Evolutionary conservation across 2,888 invertebrate genomes (phyloP).

Genomic region (Endomychus coccineus): DNA sequence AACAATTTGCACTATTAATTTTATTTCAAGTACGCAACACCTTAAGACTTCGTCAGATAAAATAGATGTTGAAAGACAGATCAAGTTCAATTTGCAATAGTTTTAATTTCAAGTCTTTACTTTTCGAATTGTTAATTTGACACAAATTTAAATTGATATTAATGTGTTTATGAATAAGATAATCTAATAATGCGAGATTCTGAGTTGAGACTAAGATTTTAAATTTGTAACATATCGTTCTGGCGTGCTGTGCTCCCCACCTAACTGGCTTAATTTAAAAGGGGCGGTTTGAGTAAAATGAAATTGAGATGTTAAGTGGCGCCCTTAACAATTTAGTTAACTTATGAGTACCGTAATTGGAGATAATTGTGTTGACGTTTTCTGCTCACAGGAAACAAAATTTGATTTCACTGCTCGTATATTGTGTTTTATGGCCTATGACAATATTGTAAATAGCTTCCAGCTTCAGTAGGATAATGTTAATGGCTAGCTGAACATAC

Average conservation of each 20-base stretch:
- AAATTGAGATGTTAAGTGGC: slow-evolving; percentile 29
- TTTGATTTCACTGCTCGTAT: slow-evolving; percentile 14
- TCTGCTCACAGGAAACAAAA: slow-evolving; percentile 13
- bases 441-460: no score
- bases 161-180: slow-evolving; percentile 38
- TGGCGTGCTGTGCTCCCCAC: slow-evolving; percentile 29
- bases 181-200: slow-evolving; percentile 35
- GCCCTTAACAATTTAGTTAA: slow-evolving; percentile 23
- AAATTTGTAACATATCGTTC: slow-evolving; percentile 34
- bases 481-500: no score
- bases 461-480: no score
- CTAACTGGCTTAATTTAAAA: slow-evolving; percentile 35
- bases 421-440: slow-evolving; percentile 15
- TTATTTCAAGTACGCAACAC: no score
- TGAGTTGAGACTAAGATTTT: slow-evolving; percentile 24
- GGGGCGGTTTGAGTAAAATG: slow-evolving; percentile 31
- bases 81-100: no score
- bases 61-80: no score
- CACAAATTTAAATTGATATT: slow-evolving; percentile 36
- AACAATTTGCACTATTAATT: no score
- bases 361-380: slow-evolving; percentile 36
- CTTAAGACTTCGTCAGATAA: no score
- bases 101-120: background rate
- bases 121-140: slow-evolving; percentile 28
- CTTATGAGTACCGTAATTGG: slow-evolving; percentile 37